Base-by-base conservation (phyloP, 2,888 invertebrate species). In the Eledona agricola region DNA sequence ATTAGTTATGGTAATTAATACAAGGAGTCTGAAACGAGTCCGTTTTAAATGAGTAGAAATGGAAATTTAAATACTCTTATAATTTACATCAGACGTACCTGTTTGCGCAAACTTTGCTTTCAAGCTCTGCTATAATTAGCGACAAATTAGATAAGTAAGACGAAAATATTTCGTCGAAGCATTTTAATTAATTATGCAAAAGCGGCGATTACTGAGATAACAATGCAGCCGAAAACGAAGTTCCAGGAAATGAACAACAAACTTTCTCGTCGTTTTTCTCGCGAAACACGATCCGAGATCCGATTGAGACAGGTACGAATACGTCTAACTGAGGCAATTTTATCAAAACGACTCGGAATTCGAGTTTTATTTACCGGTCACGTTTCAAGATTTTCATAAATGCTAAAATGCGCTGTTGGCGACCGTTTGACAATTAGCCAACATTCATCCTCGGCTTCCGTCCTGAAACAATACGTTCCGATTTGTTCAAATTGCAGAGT, bases 1-100 rank as follows among this genome's bases (percentile, higher is more conserved):
- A 64, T 63, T 60, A 64, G 60, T 63, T 58, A 66, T 66, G 63
- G 57, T 62, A 64, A 64, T 66, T 65, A 62, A 66, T 64, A 59
- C 61, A 58, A 60, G 58, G 51, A 57, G 47, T 58, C 47, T 52
- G 46, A 45, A 51, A 55, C 55, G 59, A 60, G 54, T 56, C 43
- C 34, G 51, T 53, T 54, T 55, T 50, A 53, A 61, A 59, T 60
- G 47, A 50, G 54, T 51, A 32, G 54, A 47, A 59, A 62, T 62
- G 59, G 57, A 59, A 65, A 62, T 65, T 63, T 61, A 60, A 65
- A 60, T 57, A 60, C 59, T 55, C 51, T 49, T 55, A 55, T 60
- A 58, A 58, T 60, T 59, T 60, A 34, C 46, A 46, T 40, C 40
- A 16, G 37, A 29, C 34, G 29, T 47, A 47, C 47, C 47, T 46